Evolutionary conservation across 2,113 vertebrate genomes (phyloP).

Genomic region (Echinops telfairi): DNA sequence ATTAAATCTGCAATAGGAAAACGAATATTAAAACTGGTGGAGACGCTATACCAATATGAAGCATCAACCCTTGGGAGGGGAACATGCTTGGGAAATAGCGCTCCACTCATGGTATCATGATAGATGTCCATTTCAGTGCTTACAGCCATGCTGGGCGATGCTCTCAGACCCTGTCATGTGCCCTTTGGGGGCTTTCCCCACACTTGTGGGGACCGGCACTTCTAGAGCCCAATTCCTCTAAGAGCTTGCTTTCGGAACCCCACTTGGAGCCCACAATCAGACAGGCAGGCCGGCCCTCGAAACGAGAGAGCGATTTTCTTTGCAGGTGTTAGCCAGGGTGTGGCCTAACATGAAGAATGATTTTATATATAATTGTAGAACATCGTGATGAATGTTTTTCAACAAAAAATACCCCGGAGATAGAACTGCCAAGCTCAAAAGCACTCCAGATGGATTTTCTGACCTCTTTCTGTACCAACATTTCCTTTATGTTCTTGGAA

Average conservation of each 20-base stretch:
- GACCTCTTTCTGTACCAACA: slow-evolving; percentile 75
- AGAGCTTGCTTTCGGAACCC: not conserved
- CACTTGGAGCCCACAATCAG: not conserved
- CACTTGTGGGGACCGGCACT: not conserved
- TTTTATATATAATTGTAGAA: slow-evolving; percentile 1
- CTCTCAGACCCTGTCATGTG: rapidly evolving
- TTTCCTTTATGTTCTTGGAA: slow-evolving; percentile 76
- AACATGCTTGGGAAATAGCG: not conserved
- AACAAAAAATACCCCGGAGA: slow-evolving; percentile 12
- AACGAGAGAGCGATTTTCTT: slow-evolving; percentile 15
- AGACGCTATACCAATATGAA: not conserved
- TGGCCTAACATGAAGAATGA: not conserved
- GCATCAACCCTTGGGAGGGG: not conserved
- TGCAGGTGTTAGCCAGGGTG: slow-evolving; percentile 12
- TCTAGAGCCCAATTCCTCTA: not conserved
- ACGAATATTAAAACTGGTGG: slow-evolving; percentile 31
- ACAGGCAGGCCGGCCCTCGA: not conserved
- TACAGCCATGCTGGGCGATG: not conserved
- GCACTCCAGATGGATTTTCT: slow-evolving; percentile 79
- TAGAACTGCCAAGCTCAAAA: slow-evolving; percentile 43
- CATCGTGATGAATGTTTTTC: slow-evolving; percentile 32
- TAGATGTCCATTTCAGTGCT: not conserved
- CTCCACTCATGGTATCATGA: not conserved
- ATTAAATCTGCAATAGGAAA: not conserved
- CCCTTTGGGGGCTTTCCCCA: not conserved